A percentile compares a stretch with the other conserved stretches of the same genome.
These are phyloP conservation scores for Strix uralensis DNA, from an alignment of 2,113 vertebrate genomes.

Conservation along the genomic window DNA sequence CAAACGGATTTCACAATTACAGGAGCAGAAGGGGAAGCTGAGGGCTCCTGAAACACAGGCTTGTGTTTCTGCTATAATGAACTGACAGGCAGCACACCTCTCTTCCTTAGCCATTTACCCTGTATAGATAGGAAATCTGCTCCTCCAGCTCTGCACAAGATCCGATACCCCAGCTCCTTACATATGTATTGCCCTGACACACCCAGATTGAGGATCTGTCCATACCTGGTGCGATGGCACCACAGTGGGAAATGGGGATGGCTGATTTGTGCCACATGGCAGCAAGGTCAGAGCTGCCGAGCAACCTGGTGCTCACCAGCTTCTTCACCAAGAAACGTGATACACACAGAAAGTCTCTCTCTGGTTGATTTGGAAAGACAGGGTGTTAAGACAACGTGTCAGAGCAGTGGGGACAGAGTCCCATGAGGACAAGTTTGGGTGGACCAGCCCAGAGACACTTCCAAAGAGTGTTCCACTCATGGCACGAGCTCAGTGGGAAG, in stretches of 20 bases:
- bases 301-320: neutral
- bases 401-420: neutral
- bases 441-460: neutral
- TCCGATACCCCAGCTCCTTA: neutral
- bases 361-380: neutral
- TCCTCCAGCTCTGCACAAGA: neutral
- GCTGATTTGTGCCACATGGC: neutral
- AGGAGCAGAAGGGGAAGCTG: neutral
- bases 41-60: neutral
- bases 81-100: neutral
- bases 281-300: neutral
- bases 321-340: neutral
- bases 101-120: neutral
- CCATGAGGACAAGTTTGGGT: neutral
- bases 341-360: neutral
- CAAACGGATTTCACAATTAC: neutral
- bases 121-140: neutral
- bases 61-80: neutral
- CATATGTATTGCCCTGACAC: neutral
- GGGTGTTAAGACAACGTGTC: neutral
- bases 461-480: accelerated
- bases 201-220: accelerated
- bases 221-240: accelerated
- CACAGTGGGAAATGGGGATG: accelerated
- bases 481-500: neutral